Evolutionary conservation across 2,888 invertebrate genomes (phyloP).

Genomic region (Hypolimnas misippus): DNA sequence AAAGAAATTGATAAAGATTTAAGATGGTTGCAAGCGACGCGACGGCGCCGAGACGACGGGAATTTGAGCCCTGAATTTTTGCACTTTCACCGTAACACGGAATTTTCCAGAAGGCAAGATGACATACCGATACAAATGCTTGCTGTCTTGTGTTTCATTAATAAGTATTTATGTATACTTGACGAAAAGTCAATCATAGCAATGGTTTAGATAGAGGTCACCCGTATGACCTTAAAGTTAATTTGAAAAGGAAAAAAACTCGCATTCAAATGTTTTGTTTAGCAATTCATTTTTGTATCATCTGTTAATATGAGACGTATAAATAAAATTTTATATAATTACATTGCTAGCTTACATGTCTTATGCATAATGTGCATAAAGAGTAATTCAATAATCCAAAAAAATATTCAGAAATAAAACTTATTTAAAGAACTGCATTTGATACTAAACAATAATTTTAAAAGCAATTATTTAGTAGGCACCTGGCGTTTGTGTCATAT

Average conservation of each 20-base stretch:
- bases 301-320: no score
- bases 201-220: conserved; percentile 16
- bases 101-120: conserved; percentile 37
- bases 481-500: no score
- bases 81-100: conserved; percentile 66
- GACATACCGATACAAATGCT: conserved; percentile 58
- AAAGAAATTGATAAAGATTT: conserved; percentile 32
- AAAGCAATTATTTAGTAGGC: no score
- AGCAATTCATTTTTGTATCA: no score
- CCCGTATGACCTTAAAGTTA: conserved; percentile 18
- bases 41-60: conserved; percentile 47
- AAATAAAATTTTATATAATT: no score
- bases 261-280: neutral
- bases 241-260: neutral
- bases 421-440: no score
- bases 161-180: conserved; percentile 30
- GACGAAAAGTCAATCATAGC: conserved; percentile 9
- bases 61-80: conserved; percentile 59
- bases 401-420: no score
- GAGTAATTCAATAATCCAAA: no score
- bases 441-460: no score
- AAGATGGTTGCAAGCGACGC: conserved; percentile 27
- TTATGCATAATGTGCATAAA: no score
- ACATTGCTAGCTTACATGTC: no score
- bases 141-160: conserved; percentile 47